These are phyloP conservation scores for Diplodus puntazzo DNA, from an alignment of 2,797 vertebrate species.

Conservation along the genomic window DNA sequence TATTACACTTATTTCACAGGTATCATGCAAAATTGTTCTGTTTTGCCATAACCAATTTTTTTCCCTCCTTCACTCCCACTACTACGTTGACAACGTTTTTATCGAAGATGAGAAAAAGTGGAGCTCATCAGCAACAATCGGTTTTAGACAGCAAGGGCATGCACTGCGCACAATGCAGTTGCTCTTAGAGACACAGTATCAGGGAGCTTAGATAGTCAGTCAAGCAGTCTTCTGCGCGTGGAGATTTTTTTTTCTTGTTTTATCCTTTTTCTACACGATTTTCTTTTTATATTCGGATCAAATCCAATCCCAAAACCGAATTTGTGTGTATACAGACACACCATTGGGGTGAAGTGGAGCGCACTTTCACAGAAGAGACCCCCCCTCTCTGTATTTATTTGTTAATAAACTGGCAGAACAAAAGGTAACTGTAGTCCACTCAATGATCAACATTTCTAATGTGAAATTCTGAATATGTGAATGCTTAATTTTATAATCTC, in stretches of 20 bases:
- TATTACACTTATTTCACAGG: slow-evolving; percentile 75
- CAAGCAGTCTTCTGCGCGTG: slow-evolving; percentile 62
- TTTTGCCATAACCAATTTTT: slow-evolving; percentile 88
- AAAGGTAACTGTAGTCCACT: slow-evolving; percentile 90
- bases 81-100: slow-evolving; percentile 85
- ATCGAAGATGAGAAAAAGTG: slow-evolving; percentile 84
- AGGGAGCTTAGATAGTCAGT: slow-evolving; percentile 91
- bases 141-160: slow-evolving; percentile 88
- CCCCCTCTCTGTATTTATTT: slow-evolving; percentile 86
- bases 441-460: slow-evolving; percentile 79
- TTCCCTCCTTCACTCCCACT: slow-evolving; percentile 83
- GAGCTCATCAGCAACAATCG: slow-evolving; percentile 77
- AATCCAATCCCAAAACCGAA: slow-evolving; percentile 85
- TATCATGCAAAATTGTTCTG: slow-evolving; percentile 72
- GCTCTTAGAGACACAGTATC: slow-evolving; percentile 90
- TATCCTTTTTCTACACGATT: slow-evolving; percentile 76
- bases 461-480: slow-evolving; percentile 73
- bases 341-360: slow-evolving; percentile 85
- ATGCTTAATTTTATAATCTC: slow-evolving; percentile 73
- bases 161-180: slow-evolving; percentile 97
- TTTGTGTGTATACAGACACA: slow-evolving; percentile 84
- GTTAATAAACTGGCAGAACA: slow-evolving; percentile 88
- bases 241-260: slow-evolving; percentile 77
- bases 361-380: slow-evolving; percentile 85
- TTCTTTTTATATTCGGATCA: slow-evolving; percentile 86